Percentiles rank a stretch among this genome's conserved stretches.
These are phyloP conservation scores for Luehdorfia chinensis DNA, from an alignment of 1,140 invertebrate species.

Conservation along the genomic window DNA sequence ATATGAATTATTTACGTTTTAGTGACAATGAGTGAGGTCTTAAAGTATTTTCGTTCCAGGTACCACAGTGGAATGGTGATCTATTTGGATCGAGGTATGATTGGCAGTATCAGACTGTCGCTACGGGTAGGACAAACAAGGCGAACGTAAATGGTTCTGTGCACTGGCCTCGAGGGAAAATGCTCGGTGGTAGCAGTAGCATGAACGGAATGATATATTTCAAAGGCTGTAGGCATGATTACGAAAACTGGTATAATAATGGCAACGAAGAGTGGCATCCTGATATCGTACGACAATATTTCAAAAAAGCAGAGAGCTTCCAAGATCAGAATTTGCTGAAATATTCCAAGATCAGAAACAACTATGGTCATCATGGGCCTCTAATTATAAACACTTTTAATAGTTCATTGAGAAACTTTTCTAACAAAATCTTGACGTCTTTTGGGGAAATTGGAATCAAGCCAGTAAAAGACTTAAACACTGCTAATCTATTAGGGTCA, in stretches of 20 bases:
- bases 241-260: constrained; percentile 80
- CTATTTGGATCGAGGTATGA: too few relatives aligned
- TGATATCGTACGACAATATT: constrained; percentile 32
- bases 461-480: constrained; percentile 42
- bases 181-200: neutral
- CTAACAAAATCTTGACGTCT: constrained; percentile 50
- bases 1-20: too few relatives aligned
- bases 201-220: too few relatives aligned
- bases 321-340: too few relatives aligned
- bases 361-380: constrained; percentile 40
- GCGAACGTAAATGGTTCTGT: neutral
- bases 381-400: constrained; percentile 41
- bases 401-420: constrained; percentile 26
- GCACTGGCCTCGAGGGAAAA: neutral
- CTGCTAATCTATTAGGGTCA: constrained; percentile 52
- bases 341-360: constrained; percentile 22
- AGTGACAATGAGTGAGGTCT: too few relatives aligned
- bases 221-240: constrained; percentile 30
- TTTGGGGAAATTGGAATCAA: constrained; percentile 44
- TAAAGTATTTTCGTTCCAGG: too few relatives aligned
- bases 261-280: constrained; percentile 82
- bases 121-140: neutral
- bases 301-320: constrained; percentile 42
- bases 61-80: too few relatives aligned
- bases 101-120: neutral